Evolutionary conservation across 2,888 invertebrate genomes (phyloP).

Genomic region (Petrolisthes manimaculis): DNA sequence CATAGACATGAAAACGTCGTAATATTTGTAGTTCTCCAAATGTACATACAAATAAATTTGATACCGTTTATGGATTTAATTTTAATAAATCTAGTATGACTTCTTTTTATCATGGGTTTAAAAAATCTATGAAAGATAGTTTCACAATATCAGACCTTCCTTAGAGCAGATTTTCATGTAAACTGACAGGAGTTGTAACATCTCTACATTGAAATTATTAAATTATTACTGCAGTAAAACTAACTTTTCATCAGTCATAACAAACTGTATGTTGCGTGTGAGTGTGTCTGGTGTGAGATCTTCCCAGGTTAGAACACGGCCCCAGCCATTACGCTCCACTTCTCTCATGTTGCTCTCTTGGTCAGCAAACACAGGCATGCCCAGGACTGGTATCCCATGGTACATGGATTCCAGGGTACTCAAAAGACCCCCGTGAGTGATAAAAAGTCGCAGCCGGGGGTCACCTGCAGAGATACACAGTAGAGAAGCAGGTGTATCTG

Average conservation of each 20-base stretch:
- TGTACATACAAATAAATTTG: too few species aligned
- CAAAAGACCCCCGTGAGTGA: constrained; percentile 82
- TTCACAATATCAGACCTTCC: too few species aligned
- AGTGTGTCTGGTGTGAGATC: constrained; percentile 40
- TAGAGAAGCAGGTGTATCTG: too few species aligned
- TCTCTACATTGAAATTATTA: background rate
- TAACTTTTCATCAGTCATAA: constrained; percentile 44
- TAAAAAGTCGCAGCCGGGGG: constrained; percentile 73
- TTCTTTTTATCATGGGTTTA: too few species aligned
- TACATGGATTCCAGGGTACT: constrained; percentile 79
- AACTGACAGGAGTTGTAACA: background rate
- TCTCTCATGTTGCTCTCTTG: constrained; percentile 73
- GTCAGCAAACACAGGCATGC: constrained; percentile 72
- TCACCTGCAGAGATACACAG: constrained; percentile 31
- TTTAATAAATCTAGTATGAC: too few species aligned
- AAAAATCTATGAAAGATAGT: too few species aligned
- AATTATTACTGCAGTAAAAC: too few species aligned
- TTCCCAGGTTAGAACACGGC: constrained; percentile 43
- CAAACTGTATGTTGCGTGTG: constrained; percentile 1
- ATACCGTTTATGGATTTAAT: too few species aligned
- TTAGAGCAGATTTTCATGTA: too few species aligned
- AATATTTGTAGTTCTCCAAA: too few species aligned
- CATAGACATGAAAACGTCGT: too few species aligned
- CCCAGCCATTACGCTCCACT: constrained; percentile 66
- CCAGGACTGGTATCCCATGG: constrained; percentile 77